These are phyloP conservation scores for Fulmarus glacialis DNA, from an alignment of 2,113 vertebrate species.

Conservation along the genomic window DNA sequence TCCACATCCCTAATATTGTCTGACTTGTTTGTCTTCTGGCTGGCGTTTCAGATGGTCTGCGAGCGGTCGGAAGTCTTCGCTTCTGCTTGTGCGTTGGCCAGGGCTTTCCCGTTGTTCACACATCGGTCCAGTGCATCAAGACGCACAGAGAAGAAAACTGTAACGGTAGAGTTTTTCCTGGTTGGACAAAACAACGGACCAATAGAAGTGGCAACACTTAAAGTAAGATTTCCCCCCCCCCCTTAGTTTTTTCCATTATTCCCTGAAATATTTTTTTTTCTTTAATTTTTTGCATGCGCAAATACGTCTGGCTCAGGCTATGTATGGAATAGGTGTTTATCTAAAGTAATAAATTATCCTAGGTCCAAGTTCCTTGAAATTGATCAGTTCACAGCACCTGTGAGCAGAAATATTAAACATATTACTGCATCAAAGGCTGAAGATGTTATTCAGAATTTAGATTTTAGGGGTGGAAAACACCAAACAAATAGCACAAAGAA, in stretches of 20 bases:
- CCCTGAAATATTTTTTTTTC: not conserved
- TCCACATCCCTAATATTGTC: not conserved
- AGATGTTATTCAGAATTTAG: not conserved
- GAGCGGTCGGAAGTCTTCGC: conserved; percentile 90
- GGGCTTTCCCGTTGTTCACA: conserved; percentile 93
- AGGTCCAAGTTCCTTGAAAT: not conserved
- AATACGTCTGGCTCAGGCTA: not conserved
- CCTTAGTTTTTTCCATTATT: not conserved
- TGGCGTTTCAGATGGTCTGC: conserved; percentile 89
- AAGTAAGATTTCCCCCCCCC: conserved; percentile 73
- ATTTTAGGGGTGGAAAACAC: not conserved
- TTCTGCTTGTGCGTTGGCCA: conserved; percentile 89
- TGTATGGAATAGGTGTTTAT: not conserved
- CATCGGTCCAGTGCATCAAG: conserved; percentile 85
- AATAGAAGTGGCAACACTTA: conserved; percentile 80
- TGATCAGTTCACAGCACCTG: not conserved
- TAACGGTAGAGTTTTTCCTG: conserved; percentile 89
- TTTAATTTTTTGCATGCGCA: not conserved
- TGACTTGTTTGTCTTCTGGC: not conserved
- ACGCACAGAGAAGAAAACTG: conserved; percentile 85
- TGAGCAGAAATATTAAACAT: not conserved
- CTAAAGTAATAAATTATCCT: not conserved
- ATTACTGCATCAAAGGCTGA: not conserved
- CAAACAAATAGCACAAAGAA: not conserved
- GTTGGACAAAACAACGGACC: conserved; percentile 86